Percentiles rank a stretch among this genome's conserved stretches.
These are phyloP conservation scores for Thamnaconus septentrionalis DNA, from an alignment of 2,113 vertebrate genomes.

Conservation along the genomic window DNA sequence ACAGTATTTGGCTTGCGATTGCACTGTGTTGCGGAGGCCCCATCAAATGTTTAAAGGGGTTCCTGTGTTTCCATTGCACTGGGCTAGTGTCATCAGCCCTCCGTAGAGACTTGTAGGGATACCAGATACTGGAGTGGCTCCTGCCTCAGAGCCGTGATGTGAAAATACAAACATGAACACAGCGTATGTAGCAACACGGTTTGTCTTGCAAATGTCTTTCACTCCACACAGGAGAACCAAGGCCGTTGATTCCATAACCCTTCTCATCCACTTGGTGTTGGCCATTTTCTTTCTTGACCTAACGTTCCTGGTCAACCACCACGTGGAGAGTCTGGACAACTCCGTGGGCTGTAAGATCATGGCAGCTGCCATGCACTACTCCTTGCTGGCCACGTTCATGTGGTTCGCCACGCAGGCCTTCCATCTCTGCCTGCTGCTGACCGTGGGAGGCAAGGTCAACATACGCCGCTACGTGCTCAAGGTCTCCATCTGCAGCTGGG, in stretches of 20 bases:
- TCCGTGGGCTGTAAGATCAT: slow-evolving; percentile 48
- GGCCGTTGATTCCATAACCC: slow-evolving; percentile 52
- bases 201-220: too few species aligned
- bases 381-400: slow-evolving; percentile 81
- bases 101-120: too few species aligned
- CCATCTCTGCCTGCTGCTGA: slow-evolving; percentile 79
- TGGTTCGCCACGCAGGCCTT: slow-evolving; percentile 81
- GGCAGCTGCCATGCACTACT: slow-evolving; percentile 79
- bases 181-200: too few species aligned
- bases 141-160: too few species aligned
- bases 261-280: slow-evolving; percentile 76
- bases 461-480: slow-evolving; percentile 72
- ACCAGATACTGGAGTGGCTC: too few species aligned
- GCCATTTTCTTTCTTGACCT: slow-evolving; percentile 81
- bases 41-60: too few species aligned
- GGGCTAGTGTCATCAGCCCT: too few species aligned
- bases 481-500: slow-evolving; percentile 76
- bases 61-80: too few species aligned
- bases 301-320: slow-evolving; percentile 74
- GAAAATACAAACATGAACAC: too few species aligned
- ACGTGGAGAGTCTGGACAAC: not conserved
- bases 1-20: too few species aligned
- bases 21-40: too few species aligned
- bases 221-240: slow-evolving; percentile 57
- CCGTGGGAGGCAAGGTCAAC: slow-evolving; percentile 54